Conservation (phyloP, 1,140 invertebrate genomes). For the Chironomus striatipennis region DNA sequence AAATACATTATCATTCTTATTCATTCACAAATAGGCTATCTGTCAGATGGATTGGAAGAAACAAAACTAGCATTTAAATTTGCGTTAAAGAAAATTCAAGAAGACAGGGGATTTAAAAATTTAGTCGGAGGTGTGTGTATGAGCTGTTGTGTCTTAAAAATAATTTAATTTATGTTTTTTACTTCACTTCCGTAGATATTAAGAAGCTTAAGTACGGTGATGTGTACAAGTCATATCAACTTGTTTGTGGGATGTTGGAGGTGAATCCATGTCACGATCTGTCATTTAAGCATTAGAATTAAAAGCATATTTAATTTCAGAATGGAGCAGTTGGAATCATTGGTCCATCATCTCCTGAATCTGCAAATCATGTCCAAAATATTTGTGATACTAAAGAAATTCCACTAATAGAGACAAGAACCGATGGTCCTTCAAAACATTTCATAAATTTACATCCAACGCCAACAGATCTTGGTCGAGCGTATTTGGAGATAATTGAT, state of each 20-base stretch:
- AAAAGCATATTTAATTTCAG: slow-evolving; percentile 31
- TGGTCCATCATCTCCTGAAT: slow-evolving; percentile 60
- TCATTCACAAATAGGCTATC: not conserved
- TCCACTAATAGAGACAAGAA: slow-evolving; percentile 70
- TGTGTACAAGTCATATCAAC: not conserved
- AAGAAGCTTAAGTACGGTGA: not conserved
- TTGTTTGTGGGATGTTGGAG: not conserved
- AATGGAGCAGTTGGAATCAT: slow-evolving; percentile 68
- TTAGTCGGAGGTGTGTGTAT: not conserved
- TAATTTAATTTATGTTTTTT: not conserved
- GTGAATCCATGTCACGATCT: not conserved
- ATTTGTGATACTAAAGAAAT: slow-evolving; percentile 82
- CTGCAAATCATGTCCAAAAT: slow-evolving; percentile 68
- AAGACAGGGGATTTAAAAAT: not conserved
- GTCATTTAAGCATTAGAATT: not conserved
- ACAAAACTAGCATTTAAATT: slow-evolving; percentile 15
- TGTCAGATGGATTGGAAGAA: not conserved
- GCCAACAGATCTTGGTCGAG: slow-evolving; percentile 58
- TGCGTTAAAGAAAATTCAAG: not conserved
- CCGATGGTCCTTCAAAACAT: slow-evolving; percentile 49
- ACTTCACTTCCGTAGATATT: not conserved
- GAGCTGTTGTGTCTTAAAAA: not conserved
- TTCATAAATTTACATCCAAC: slow-evolving; percentile 78
- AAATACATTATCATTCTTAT: not conserved
- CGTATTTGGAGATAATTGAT: slow-evolving; percentile 63